phyloP scores from a whole-genome alignment of 2,888 invertebrate species.

The Odontothrips loti region DNA sequence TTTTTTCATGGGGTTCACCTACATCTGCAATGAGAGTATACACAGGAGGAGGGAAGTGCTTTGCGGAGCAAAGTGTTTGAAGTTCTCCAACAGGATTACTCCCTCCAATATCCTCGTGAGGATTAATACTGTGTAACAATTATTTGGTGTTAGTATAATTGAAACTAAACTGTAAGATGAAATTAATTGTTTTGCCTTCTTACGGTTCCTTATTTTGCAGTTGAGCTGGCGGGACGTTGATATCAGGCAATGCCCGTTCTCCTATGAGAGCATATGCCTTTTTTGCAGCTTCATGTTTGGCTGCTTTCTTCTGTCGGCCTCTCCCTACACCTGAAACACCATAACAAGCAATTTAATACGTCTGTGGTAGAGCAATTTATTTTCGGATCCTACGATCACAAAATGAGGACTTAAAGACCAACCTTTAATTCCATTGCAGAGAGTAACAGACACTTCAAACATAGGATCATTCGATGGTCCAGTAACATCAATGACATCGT shows the following conservation, averaged over 20 bases:
- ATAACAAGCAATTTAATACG: too few relatives aligned
- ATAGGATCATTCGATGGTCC: not conserved
- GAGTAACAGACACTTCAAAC: conserved; percentile 12
- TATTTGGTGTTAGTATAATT: too few relatives aligned
- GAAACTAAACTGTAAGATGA: not conserved
- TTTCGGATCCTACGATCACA: too few relatives aligned
- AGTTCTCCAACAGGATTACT: not conserved
- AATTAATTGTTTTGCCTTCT: not conserved
- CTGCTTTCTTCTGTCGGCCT: conserved; percentile 13
- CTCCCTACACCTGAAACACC: not conserved
- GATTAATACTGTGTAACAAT: not conserved
- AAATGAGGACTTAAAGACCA: not conserved
- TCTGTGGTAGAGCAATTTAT: too few relatives aligned
- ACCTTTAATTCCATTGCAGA: conserved; percentile 12
- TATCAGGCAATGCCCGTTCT: not conserved
- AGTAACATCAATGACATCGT: not conserved
- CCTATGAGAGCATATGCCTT: not conserved
- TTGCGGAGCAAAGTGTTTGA: not conserved
- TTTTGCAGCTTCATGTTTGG: not conserved
- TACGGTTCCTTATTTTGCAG: not conserved
- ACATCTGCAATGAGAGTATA: not conserved
- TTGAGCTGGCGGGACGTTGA: not conserved
- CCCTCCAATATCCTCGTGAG: not conserved
- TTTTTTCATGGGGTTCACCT: not conserved
- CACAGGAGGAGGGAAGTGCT: not conserved